Conservation (phyloP, 2,113 vertebrate species). For the Motacilla tschutschensis region DNA sequence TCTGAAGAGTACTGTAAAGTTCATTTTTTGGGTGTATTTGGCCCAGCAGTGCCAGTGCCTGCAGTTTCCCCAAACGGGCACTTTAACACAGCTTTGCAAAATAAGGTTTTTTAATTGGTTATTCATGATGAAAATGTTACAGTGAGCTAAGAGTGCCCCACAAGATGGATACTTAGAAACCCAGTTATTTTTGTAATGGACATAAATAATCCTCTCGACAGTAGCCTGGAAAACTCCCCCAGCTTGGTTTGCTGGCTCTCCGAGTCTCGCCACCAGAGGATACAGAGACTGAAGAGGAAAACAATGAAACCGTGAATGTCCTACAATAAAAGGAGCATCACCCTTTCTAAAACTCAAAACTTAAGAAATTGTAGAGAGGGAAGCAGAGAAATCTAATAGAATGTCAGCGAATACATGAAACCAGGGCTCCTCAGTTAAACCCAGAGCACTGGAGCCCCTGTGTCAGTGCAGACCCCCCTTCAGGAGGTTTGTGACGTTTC, state of each 20-base stretch:
- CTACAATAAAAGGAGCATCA: background rate
- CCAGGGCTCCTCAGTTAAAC: background rate
- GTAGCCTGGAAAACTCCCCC: constrained; percentile 21
- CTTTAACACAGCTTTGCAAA: background rate
- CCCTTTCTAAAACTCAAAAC: background rate
- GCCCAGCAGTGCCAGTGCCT: background rate
- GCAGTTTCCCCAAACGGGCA: background rate
- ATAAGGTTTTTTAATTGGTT: constrained; percentile 18
- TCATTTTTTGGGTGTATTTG: background rate
- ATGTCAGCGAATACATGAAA: background rate
- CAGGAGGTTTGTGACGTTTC: background rate
- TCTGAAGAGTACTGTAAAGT: background rate
- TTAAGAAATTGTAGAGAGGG: background rate
- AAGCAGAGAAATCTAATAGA: background rate
- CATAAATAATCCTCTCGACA: constrained; percentile 34
- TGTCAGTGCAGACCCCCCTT: background rate
- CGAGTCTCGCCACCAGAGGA: constrained; percentile 35
- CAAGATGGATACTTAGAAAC: constrained; percentile 51
- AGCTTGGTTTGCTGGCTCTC: constrained; percentile 24
- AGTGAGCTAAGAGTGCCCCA: constrained; percentile 29
- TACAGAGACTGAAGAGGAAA: background rate
- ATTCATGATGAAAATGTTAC: constrained; percentile 27
- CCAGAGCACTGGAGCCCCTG: background rate
- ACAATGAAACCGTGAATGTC: constrained; percentile 19
- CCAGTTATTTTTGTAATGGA: constrained; percentile 58